These are phyloP conservation scores for Dromius quadrimaculatus DNA, from an alignment of 2,888 invertebrate genomes.

Conservation along the genomic window DNA sequence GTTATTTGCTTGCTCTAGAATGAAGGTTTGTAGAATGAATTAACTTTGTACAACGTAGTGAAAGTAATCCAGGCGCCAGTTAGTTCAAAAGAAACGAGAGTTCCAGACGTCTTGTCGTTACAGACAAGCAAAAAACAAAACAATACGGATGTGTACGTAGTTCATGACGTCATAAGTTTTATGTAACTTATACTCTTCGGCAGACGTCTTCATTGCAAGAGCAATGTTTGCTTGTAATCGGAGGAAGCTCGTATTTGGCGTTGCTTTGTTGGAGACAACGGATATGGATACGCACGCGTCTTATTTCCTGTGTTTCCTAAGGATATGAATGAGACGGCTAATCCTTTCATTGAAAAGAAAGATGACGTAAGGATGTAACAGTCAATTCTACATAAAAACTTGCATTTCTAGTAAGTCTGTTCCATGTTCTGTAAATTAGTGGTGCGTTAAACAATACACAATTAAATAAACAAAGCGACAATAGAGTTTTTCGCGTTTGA, in stretches of 20 bases:
- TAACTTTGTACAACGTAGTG: not conserved
- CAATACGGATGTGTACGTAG: slow-evolving; percentile 10
- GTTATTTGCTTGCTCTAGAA: too few species aligned
- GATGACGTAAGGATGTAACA: too few species aligned
- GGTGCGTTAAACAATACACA: too few species aligned
- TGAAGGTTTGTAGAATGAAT: slow-evolving; percentile 5
- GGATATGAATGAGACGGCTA: not conserved
- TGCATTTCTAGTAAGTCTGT: too few species aligned
- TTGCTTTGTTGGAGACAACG: too few species aligned
- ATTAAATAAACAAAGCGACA: too few species aligned
- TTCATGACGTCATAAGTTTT: slow-evolving; percentile 5
- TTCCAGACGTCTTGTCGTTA: slow-evolving; percentile 4
- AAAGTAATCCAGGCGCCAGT: not conserved
- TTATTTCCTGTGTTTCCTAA: not conserved
- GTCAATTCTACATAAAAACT: too few species aligned
- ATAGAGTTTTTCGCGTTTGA: too few species aligned
- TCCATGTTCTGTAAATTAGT: too few species aligned
- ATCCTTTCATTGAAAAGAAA: not conserved
- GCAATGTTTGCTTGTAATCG: not conserved
- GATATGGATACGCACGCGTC: too few species aligned
- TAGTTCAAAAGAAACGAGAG: not conserved
- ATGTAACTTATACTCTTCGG: too few species aligned
- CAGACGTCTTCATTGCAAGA: too few species aligned
- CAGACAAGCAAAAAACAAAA: not conserved
- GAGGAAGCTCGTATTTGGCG: not conserved